Evolutionary conservation across 2,888 invertebrate species (phyloP).

Genomic region (Pollenia amentaria): DNA sequence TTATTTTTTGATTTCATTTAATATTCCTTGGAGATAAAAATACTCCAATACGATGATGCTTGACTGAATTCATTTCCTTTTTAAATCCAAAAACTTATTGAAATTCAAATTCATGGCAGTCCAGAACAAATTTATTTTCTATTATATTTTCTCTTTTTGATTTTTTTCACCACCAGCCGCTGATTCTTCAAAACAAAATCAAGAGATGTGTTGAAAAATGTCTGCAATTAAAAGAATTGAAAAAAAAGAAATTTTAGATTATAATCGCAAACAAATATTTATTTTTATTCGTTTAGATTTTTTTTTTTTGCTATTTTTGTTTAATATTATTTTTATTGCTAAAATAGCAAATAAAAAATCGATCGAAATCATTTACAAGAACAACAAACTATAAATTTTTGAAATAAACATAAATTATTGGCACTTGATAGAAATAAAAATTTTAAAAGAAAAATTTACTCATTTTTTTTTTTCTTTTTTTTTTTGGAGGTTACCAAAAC

Average conservation of each 20-base stretch:
- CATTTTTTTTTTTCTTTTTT: background rate
- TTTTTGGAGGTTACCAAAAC: slow-evolving; percentile 2
- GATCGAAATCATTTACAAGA: background rate
- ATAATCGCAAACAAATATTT: slow-evolving; percentile 21
- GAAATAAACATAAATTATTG: slow-evolving; percentile 46
- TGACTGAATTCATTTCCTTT: slow-evolving; percentile 83
- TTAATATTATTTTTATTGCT: slow-evolving; percentile 17
- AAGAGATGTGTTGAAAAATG: slow-evolving; percentile 49
- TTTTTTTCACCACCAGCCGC: slow-evolving; percentile 23
- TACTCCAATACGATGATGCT: slow-evolving; percentile 84
- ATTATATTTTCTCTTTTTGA: slow-evolving; percentile 21
- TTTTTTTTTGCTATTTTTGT: slow-evolving; percentile 7
- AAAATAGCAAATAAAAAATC: slow-evolving; percentile 33
- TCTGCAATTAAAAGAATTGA: slow-evolving; percentile 64
- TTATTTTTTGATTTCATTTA: slow-evolving; percentile 62
- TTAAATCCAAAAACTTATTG: slow-evolving; percentile 23
- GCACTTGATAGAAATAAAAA: slow-evolving; percentile 30
- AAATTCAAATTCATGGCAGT: slow-evolving; percentile 78
- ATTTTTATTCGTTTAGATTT: slow-evolving; percentile 3
- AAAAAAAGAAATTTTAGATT: slow-evolving; percentile 5
- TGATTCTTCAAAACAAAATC: slow-evolving; percentile 31
- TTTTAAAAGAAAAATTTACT: background rate
- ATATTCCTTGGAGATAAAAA: slow-evolving; percentile 84
- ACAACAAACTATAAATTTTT: background rate
- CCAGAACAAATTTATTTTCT: slow-evolving; percentile 65